Evolutionary conservation across 1,140 invertebrate species (phyloP), one percentile per base, ranked within the genome.

Genomic region (Euura saliciscinereae): DNA sequence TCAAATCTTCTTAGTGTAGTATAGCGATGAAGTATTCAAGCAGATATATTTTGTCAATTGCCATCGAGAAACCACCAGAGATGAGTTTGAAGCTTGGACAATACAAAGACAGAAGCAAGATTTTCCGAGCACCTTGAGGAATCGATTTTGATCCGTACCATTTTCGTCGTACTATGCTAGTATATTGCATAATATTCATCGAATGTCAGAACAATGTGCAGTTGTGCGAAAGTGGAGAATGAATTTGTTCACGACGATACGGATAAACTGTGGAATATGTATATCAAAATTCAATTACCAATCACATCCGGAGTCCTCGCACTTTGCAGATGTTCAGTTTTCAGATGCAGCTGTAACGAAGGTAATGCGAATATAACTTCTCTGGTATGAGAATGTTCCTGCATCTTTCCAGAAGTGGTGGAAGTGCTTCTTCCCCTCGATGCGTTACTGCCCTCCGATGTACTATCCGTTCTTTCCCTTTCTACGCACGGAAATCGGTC

Each of bases 341-440:
- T 96, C 59, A 99, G 90, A 82, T 98, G 94, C 73, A 99, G 88
- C 87, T 98, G 96, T 77, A 99, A 88, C 28, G 95, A 94, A 0
- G 98, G 98, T 74, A 99, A 86, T 5, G 96, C 96, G 89, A 99
- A 99, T 82, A 99, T 98, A 4, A 98, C 95, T 89, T 99, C 98
- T 45, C 95, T 91, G 69, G 94, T 95, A 82, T 99, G 97, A 80
- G 95, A 95, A 66, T 94, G 94, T 78, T 96, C 94, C 73, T 93
- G 91, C 51, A 91, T 87, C 83, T 95, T 93, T 72, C 89, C 88
- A 45, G 89, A 84, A 3, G 84, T 84, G 6, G 84, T 79, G 13
- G 88, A 87, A 45, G 87, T 83, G 5, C 87, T 84, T 77, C 85
- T 84, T 46, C 86, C 85, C 13, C 85, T 80, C 68, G 84, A 82